Evolutionary conservation across 2,888 invertebrate genomes (phyloP), one percentile per base, ranked within the genome.

Genomic region (Salpingus planirostris): DNA sequence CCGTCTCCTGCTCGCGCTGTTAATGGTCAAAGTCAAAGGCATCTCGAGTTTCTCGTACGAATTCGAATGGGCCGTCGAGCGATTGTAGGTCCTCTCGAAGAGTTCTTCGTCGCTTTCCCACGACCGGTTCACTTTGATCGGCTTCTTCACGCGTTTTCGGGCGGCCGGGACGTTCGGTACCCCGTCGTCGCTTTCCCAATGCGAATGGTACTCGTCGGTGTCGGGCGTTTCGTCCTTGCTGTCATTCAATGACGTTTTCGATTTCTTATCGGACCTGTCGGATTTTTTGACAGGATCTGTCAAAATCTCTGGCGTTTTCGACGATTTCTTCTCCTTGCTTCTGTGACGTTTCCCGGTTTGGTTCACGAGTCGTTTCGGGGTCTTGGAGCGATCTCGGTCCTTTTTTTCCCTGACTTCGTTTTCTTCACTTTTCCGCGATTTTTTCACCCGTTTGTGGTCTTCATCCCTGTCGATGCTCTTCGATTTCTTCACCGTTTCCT

Each of bases 81-180:
- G 13, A 3, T 11, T 21, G 13, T 21, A 12, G 22, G 22, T 21
- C 11, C 31, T 14, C 21, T 48, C 47, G 24, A 49, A 46, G 6
- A 47, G 10, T 31, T 57, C 57, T 22, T 56, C 56, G 25, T 57
- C 56, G 29, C 53, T 55, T 35, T 57, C 57, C 57, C 56, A 57
- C 5, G 51, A 52, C 3, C 43, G 36, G 34, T 48, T 53, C 11
- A 44, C 14, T 22, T 46, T 45, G 12, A 41, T n/a, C n/a, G n/a
- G n/a, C n/a, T n/a, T n/a, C n/a, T n/a, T n/a, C n/a, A n/a, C n/a
- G n/a, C n/a, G n/a, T n/a, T n/a, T n/a, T n/a, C n/a, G n/a, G n/a
- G n/a, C n/a, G n/a, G n/a, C n/a, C n/a, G n/a, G n/a, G n/a, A n/a
- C n/a, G n/a, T n/a, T n/a, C n/a, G n/a, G n/a, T n/a, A 40, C 29